Evolutionary conservation across 2,113 vertebrate genomes (phyloP), one percentile per base, ranked within the genome.

Genomic region (Ctenodactylus gundi): DNA sequence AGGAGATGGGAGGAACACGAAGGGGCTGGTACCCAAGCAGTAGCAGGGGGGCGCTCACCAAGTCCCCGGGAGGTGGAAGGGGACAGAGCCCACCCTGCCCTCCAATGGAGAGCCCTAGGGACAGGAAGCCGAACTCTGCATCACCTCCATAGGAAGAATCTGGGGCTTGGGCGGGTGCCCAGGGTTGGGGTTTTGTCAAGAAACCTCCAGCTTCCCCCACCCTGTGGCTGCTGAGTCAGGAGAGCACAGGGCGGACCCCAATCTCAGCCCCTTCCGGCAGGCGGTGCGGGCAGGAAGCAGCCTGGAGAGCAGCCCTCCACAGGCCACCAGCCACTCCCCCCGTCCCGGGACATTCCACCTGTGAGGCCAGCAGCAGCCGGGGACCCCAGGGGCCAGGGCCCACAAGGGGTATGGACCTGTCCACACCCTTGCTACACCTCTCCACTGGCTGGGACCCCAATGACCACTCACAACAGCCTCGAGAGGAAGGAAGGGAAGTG

Each of bases 211-310:
- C 34, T 67, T 70, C 78, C 93, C 76, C 81, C 46, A 49, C 64
- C 58, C 91, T 67, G 85, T 0, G 27, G 88, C 86, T 94, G 89
- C 96, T 96, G 96, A 97, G 89, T 96, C 95, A 94, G 95, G 86
- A 73, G 12, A 73, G 12, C 60, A 17, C 20, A 0, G 84, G 90
- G 36, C 39, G 11, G 80, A 77, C 77, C 75, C 85, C 10, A 58
- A 70, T 81, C 93, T 44, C 92, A 64, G 80, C 64, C 90, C 93
- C 92, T 94, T 70, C 68, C 81, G 41, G 77, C 53, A 17, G 68
- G 64, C 31, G 12, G 12, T 7, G 0, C 7, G 7, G 91, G 67
- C 86, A 68, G 92, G 75, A 85, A 90, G 64, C 67, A 75, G 39
- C 51, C 49, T 67, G 20, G 21, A 51, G n/a, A 60, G 6, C 31